Evolutionary conservation across 1,140 invertebrate genomes (phyloP), one percentile per base, ranked within the genome.

Genomic region (Hylaeus anthracinus): DNA sequence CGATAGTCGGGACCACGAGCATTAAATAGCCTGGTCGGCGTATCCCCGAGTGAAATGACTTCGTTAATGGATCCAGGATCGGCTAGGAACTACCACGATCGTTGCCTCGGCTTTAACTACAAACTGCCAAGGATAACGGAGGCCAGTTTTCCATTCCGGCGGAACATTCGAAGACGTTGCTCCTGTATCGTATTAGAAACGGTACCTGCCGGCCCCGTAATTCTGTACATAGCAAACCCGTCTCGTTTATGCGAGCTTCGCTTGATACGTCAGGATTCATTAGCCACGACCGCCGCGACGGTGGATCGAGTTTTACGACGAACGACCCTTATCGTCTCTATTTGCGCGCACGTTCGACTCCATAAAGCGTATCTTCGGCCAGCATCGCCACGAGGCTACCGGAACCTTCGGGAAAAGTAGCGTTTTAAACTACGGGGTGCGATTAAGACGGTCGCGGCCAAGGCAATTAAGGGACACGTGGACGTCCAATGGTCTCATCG

Each of bases 31-130:
- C 9, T 9, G 72, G 61, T 37, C 15, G 37, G 26, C 39, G 67
- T 79, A 65, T 72, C 64, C 58, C 53, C 65, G n/a, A 63, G 77
- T 65, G 70, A 65, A 79, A 79, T 72, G 77, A 65, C 61, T 73
- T 48, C 48, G 70, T 73, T 79, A 73, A 79, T 79, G 77, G 60
- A 72, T 45, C 76, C 69, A 37, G 53, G 45, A 73, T 70, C 55
- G 55, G 65, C 15, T 70, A 72, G 76, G 12, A 72, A 8, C 37
- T 12, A 45, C 58, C 9, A 9, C 43, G 41, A 12, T 67, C 51
- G 41, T 76, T 58, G 63, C 53, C 53, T 67, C 41, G 41, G 37
- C 58, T 72, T 55, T 64, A 73, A 64, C 43, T 39, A 55, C 41
- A 10, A 72, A 64, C 69, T 9, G 5, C 26, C 37, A 51, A 37